Conservation (phyloP, 2,797 vertebrate genomes). For the Gambusia yucatana region DNA sequence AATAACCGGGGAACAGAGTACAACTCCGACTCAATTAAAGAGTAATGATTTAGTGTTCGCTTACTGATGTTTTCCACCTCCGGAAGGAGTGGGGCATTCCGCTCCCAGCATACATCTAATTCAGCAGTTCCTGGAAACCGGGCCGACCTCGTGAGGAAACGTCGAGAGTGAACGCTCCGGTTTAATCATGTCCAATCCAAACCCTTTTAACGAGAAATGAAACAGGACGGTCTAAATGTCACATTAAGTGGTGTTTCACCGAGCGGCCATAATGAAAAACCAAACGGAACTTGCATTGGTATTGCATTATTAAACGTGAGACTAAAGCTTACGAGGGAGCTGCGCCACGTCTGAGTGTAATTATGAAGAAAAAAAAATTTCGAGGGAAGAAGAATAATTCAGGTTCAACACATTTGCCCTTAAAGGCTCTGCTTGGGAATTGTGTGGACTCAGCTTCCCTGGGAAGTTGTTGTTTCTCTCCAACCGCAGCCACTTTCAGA, state of each 20-base stretch:
- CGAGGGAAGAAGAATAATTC: constrained; percentile 25
- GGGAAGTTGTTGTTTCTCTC: background rate
- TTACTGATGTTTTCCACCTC: constrained; percentile 36
- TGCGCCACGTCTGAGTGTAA: constrained; percentile 27
- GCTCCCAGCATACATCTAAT: constrained; percentile 19
- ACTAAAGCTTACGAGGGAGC: background rate
- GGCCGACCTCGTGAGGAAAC: constrained; percentile 14
- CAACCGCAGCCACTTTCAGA: background rate
- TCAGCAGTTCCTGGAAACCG: constrained; percentile 21
- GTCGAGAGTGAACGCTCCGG: constrained; percentile 3
- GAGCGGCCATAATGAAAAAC: constrained; percentile 27
- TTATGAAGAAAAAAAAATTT: constrained; percentile 2
- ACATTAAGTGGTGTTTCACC: constrained; percentile 49
- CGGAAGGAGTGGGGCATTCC: constrained; percentile 37
- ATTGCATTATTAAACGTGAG: constrained; percentile 14
- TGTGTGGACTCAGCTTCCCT: constrained; percentile 13
- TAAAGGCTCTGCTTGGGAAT: constrained; percentile 12
- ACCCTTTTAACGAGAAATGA: constrained; percentile 28
- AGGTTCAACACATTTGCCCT: constrained; percentile 41
- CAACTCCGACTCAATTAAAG: constrained; percentile 76
- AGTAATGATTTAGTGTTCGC: constrained; percentile 68
- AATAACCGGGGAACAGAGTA: constrained; percentile 69
- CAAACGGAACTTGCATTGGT: constrained; percentile 34
- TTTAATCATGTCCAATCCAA: constrained; percentile 46
- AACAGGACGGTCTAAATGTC: constrained; percentile 51